phyloP scores from a whole-genome alignment of 2,888 invertebrate genomes.

The Herminia tarsipennalis region DNA sequence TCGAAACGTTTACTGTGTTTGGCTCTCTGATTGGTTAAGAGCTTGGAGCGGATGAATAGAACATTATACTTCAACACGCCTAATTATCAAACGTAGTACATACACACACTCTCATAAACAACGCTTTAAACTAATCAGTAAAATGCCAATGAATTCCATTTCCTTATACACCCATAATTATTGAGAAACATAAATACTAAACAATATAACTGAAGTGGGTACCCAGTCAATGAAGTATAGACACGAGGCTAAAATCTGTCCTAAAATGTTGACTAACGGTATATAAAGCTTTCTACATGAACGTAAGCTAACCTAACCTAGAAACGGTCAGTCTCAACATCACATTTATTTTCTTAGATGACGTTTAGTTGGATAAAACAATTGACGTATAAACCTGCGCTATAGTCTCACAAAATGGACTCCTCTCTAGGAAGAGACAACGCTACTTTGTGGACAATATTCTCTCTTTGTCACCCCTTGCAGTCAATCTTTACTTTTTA shows the following conservation, averaged over 20 bases:
- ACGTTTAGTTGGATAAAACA: slow-evolving; percentile 11
- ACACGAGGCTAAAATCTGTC: slow-evolving; percentile 1
- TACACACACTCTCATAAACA: too few relatives aligned
- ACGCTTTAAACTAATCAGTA: background rate
- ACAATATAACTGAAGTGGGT: background rate
- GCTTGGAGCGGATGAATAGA: too few relatives aligned
- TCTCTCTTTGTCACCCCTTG: too few relatives aligned
- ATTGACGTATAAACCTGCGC: background rate
- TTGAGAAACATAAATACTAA: slow-evolving; percentile 6
- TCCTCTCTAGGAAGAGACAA: too few relatives aligned
- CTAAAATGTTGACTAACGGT: slow-evolving; percentile 8
- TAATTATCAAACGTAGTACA: background rate
- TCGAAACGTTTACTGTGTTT: too few relatives aligned
- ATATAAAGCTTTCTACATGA: slow-evolving; percentile 1
- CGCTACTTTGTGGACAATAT: too few relatives aligned
- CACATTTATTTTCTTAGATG: slow-evolving; percentile 9
- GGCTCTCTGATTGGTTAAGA: too few relatives aligned
- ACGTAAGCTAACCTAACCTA: slow-evolving; percentile 4
- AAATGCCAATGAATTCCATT: slow-evolving; percentile 5
- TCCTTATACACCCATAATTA: slow-evolving; percentile 7
- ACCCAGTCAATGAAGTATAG: slow-evolving; percentile 4
- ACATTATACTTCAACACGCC: background rate
- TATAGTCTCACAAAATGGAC: too few relatives aligned
- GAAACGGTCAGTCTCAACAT: background rate
- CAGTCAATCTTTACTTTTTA: too few relatives aligned